These are phyloP conservation scores for Pachycephala philippinensis DNA, from an alignment of 2,113 vertebrate species.

Conservation along the genomic window DNA sequence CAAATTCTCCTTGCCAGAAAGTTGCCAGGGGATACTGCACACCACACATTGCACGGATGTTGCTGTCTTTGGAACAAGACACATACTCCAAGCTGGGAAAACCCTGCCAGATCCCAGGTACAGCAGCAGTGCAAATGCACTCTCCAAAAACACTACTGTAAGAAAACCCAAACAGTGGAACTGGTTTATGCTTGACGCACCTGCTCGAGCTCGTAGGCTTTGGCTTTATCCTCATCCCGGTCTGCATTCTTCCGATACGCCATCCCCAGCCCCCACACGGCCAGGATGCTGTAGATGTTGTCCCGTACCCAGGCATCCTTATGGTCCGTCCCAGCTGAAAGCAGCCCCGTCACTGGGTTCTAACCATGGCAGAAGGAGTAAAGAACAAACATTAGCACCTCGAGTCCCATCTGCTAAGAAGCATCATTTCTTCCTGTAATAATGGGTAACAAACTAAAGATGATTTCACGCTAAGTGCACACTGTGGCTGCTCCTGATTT, in stretches of 20 bases:
- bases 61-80: not conserved
- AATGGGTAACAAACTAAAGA: not conserved
- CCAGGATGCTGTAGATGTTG: conserved; percentile 94
- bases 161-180: not conserved
- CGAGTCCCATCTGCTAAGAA: not conserved
- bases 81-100: not conserved
- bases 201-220: conserved; percentile 97
- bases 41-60: rapidly evolving
- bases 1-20: not conserved
- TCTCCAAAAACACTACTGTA: not conserved
- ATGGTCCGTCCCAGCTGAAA: conserved; percentile 86
- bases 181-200: conserved; percentile 48
- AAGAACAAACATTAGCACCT: not conserved
- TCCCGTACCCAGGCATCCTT: conserved; percentile 97
- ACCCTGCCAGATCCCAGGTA: not conserved
- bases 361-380: conserved; percentile 30
- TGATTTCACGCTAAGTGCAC: not conserved
- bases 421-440: not conserved
- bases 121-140: rapidly evolving
- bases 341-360: conserved; percentile 93
- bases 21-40: not conserved
- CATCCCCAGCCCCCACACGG: conserved; percentile 96
- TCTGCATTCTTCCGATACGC: conserved; percentile 98
- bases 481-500: rapidly evolving
- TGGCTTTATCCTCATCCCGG: conserved; percentile 96